Conservation (phyloP, 2,797 vertebrate genomes). For the Ara ararauna region DNA sequence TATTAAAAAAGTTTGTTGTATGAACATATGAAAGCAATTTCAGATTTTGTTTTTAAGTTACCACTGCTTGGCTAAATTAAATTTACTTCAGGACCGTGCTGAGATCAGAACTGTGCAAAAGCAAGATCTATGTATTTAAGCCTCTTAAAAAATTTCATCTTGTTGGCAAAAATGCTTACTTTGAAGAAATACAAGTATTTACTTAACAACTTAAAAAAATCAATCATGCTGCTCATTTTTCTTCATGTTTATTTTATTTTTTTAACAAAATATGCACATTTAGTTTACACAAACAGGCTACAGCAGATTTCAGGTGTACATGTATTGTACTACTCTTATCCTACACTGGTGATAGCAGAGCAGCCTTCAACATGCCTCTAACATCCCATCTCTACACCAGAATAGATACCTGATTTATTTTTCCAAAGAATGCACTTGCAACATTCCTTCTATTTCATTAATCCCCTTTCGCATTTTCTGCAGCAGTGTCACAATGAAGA, state of each 20-base stretch:
- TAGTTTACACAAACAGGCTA: conserved; percentile 78
- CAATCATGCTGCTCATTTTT: background rate
- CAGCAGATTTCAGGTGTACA: conserved; percentile 79
- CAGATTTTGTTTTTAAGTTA: background rate
- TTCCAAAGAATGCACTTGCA: conserved; percentile 69
- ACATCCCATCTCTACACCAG: conserved; percentile 79
- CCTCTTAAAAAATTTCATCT: background rate
- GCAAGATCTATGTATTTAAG: background rate
- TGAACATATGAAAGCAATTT: background rate
- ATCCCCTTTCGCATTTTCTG: conserved; percentile 44
- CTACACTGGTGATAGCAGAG: conserved; percentile 83
- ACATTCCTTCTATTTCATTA: conserved; percentile 51
- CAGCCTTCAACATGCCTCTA: conserved; percentile 66
- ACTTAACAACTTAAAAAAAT: background rate
- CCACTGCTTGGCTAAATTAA: background rate
- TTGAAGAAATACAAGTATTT: background rate
- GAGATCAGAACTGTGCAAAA: background rate
- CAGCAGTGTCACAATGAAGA: conserved; percentile 63
- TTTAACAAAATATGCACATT: conserved; percentile 86
- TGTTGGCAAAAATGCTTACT: background rate
- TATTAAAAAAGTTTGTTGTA: background rate
- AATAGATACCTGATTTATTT: conserved; percentile 82
- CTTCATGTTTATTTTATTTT: conserved; percentile 66
- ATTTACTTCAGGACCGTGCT: background rate
- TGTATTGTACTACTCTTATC: conserved; percentile 80